Evolutionary conservation across 2,113 vertebrate genomes (phyloP), one percentile per base, ranked within the genome.

Genomic region (Triplophysa rosa): DNA sequence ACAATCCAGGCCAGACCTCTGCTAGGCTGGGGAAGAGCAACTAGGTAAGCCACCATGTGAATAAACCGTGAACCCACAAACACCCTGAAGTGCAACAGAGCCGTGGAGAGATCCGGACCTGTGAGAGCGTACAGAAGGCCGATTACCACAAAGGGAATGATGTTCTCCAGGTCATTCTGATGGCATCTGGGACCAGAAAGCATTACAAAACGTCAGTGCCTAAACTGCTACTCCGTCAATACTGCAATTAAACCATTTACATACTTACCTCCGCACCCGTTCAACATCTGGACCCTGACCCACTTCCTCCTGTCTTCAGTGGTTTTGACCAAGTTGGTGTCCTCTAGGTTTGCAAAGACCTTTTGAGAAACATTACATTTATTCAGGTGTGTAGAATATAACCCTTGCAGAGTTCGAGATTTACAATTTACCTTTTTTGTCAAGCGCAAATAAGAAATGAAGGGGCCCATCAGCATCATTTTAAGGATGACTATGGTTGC

Each of bases 81-180:
- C 73, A 95, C 64, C 29, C 95, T 88, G 89, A 93, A 96, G 67
- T 95, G 94, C 82, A 94, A 86, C 80, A 94, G 47, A 37, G 95
- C 95, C 0, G 87, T 84, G 33, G 81, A 89, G 9, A 92, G 88
- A 0, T 92, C 89, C 0, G 94, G 92, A 14, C 88, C 87, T 0
- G 90, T 93, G 37, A 95, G 74, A 1, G 93, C 86, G 0, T 95
- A 96, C 49, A 96, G 83, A 14, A 96, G 89, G 9, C 95, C 94
- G 3, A 95, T 89, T 7, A 92, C 88, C 14, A 94, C 17, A 68
- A 95, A 96, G 0, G 95, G 95, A 42, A 95, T 70, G 0, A 96
- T 91, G 12, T 95, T 96, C 68, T 96, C 95, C 78, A 96, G 80
- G 86, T 96, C 95, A 23, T 96, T 96, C 88, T 91, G 89, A 82